Conservation (phyloP, 1,140 invertebrate genomes). For the Lucilia sericata region DNA sequence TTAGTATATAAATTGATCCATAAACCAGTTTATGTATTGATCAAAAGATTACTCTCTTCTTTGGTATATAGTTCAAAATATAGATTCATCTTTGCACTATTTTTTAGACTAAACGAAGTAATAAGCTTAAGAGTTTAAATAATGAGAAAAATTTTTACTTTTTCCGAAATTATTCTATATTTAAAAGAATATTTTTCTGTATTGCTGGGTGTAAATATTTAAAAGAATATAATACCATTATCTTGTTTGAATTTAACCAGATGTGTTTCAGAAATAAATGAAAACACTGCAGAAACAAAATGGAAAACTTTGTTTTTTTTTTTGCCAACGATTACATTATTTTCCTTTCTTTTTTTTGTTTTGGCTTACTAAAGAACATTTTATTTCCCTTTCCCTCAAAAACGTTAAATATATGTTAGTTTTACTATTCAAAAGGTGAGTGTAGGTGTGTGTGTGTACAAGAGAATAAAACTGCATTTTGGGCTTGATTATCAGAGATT, state of each 20-base stretch:
- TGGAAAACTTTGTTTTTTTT: neutral
- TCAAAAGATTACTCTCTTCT: too few relatives aligned
- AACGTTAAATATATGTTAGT: too few relatives aligned
- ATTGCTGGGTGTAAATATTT: neutral
- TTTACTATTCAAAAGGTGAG: neutral
- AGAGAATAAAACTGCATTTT: neutral
- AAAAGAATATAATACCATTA: neutral
- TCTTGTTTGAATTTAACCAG: neutral
- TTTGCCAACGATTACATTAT: neutral
- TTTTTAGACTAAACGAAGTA: too few relatives aligned
- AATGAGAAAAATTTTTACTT: too few relatives aligned
- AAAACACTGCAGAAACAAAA: neutral
- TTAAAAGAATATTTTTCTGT: too few relatives aligned
- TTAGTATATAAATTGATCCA: too few relatives aligned
- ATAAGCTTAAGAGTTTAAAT: too few relatives aligned
- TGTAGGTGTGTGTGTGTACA: neutral
- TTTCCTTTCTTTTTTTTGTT: neutral
- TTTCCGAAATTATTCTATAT: too few relatives aligned
- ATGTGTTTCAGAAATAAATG: constrained; percentile 13
- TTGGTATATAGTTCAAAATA: too few relatives aligned
- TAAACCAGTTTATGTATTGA: too few relatives aligned
- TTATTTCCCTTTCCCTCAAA: neutral
- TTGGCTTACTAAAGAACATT: neutral
- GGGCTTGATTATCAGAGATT: neutral
- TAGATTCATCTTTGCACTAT: too few relatives aligned